A percentile compares a stretch with the other conserved stretches of the same genome.
These are phyloP conservation scores for Ptychadena robeensis DNA, from an alignment of 2,797 vertebrate species.

Conservation along the genomic window DNA sequence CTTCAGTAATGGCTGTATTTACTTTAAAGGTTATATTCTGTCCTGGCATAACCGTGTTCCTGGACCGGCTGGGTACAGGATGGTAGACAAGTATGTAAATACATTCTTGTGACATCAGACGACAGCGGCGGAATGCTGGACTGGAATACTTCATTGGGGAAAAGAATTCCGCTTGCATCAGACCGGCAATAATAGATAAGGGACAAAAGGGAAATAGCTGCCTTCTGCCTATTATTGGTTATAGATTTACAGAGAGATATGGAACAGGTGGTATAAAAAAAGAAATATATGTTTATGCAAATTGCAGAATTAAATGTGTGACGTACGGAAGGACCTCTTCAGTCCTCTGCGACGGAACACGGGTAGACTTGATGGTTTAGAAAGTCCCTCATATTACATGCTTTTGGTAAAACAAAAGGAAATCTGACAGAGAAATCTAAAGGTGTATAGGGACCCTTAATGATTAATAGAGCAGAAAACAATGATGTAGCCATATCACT, in stretches of 20 bases:
- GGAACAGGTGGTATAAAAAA: not conserved
- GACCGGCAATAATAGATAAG: not conserved
- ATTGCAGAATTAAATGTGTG: too few species aligned
- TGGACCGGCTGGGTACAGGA: not conserved
- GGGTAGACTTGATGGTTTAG: too few species aligned
- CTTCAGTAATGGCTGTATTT: not conserved
- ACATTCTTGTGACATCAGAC: not conserved
- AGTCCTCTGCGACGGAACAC: too few species aligned
- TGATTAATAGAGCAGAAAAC: too few species aligned
- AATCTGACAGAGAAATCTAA: too few species aligned
- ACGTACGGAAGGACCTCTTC: too few species aligned
- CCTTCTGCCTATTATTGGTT: not conserved
- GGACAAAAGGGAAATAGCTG: not conserved
- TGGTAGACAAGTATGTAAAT: conserved; percentile 3
- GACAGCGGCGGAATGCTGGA: not conserved
- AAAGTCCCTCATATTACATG: too few species aligned
- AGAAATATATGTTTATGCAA: not conserved
- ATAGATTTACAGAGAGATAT: not conserved
- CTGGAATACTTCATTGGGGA: not conserved
- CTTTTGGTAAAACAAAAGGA: too few species aligned
- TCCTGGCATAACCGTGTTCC: not conserved
- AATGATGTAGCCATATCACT: too few species aligned
- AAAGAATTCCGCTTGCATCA: not conserved
- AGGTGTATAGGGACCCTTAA: too few species aligned
- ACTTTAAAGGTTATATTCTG: not conserved